Conservation (phyloP, 2,797 vertebrate genomes). For the Catharus ustulatus region DNA sequence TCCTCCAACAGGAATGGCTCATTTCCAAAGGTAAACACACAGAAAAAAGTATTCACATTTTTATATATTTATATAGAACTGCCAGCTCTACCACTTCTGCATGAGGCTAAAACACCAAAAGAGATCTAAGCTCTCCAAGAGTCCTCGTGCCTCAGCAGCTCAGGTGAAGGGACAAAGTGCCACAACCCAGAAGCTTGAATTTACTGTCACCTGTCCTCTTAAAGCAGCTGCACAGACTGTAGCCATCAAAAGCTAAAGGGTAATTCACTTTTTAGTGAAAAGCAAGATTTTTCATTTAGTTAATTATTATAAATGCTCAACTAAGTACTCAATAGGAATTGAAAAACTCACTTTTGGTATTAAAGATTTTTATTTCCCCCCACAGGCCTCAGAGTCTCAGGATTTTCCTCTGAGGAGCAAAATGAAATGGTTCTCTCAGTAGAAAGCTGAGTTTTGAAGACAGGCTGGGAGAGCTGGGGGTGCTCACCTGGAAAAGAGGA, state of each 20-base stretch:
- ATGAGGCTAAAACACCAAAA: neutral
- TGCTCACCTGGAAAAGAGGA: accelerated
- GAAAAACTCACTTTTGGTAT: neutral
- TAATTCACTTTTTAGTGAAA: neutral
- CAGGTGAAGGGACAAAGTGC: neutral
- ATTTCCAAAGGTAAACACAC: neutral
- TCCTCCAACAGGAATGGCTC: neutral
- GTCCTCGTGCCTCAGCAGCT: neutral
- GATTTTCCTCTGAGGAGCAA: neutral
- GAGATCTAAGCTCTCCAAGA: neutral
- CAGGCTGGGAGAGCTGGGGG: neutral
- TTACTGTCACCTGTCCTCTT: neutral
- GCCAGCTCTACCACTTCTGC: neutral
- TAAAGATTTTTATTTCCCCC: neutral
- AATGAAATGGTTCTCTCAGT: neutral
- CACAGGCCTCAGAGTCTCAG: neutral
- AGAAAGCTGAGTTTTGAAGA: neutral
- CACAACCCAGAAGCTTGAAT: neutral
- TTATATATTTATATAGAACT: neutral
- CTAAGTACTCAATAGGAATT: neutral
- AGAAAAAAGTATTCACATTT: neutral
- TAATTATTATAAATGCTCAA: neutral
- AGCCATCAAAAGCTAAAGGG: neutral
- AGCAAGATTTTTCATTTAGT: accelerated
- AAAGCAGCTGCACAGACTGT: neutral